Base-by-base conservation (phyloP, 2,113 vertebrate species). In the Pholis gunnellus region DNA sequence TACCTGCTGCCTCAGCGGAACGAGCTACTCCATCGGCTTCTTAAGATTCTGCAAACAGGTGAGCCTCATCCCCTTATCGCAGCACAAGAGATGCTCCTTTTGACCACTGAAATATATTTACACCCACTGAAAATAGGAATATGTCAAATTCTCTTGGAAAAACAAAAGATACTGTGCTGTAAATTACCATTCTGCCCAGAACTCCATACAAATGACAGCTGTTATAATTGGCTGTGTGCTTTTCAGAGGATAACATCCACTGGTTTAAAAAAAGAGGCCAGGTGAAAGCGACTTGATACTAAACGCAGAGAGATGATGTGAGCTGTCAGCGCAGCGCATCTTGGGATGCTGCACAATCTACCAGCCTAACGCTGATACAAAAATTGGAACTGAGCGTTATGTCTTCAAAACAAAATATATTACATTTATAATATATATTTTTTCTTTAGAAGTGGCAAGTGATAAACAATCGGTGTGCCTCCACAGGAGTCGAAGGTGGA, bases 21-120 rank as follows among this genome's bases (percentile, higher is more conserved):
- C 95, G 93, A 96, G 96, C 87, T 99, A 99, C 84, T 99, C 98
- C 66, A 99, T 99, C 0, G 97, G 97, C 29, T 99, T 99, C 90
- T 95, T 99, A 84, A 96, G 98, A 80, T 99, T 99, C 94, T 99
- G 98, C 91, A 99, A 99, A 91, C 98, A 99, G 97, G 98, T 98
- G 87, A 88, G 95, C 81, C 18, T 84, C 42, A 10, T 29, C 54
- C 18, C 59, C 72, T 71, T 85, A 65, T 40, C 61, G 63, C 22
- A 7, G 1, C 78, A 75, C 42, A 5, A 8, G 38, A 79, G 60
- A 72, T 25, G 20, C 36, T 56, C 25, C 52, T 44, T 61, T 9
- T 25, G 34, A 66, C 79, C 64, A 17, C 57, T 54, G 40, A 63
- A 83, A 73, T 84, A 34, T 57, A 56, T 68, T 10, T 20, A 2